These are phyloP conservation scores for Balanococcus diminutus DNA, from an alignment of 2,888 invertebrate genomes.

Conservation along the genomic window DNA sequence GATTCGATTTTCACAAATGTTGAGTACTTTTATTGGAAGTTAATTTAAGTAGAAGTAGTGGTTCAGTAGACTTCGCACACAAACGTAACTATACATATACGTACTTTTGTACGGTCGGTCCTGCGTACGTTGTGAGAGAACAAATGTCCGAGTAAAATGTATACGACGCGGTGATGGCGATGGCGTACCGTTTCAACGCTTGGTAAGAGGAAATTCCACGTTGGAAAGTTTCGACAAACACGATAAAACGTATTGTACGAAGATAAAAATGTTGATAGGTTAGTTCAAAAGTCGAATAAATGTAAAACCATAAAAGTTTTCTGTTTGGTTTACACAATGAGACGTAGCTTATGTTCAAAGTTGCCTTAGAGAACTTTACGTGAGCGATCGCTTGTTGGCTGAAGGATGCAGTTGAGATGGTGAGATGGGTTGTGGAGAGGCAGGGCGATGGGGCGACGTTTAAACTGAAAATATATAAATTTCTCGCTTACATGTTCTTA, in stretches of 20 bases:
- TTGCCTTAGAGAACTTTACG: neutral
- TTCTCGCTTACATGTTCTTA: neutral
- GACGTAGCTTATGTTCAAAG: neutral
- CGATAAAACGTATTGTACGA: constrained; percentile 15
- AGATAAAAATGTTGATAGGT: constrained; percentile 25
- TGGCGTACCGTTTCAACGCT: neutral
- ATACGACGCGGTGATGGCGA: neutral
- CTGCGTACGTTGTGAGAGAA: too few species aligned
- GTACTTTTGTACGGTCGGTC: too few species aligned
- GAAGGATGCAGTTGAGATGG: too few species aligned
- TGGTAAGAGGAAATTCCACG: neutral
- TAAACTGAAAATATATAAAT: neutral
- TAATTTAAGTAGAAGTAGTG: too few species aligned
- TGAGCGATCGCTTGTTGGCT: neutral
- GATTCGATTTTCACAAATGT: too few species aligned
- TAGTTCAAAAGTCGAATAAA: constrained; percentile 25
- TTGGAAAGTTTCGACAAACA: neutral
- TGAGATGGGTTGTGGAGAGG: neutral
- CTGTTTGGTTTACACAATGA: constrained; percentile 4
- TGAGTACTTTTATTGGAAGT: too few species aligned
- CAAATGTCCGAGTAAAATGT: neutral
- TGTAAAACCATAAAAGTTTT: neutral
- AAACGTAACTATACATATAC: too few species aligned
- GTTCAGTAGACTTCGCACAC: too few species aligned
- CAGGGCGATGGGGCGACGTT: neutral